Evolutionary conservation across 2,888 invertebrate genomes (phyloP).

Genomic region (Toxonevra muliebris): DNA sequence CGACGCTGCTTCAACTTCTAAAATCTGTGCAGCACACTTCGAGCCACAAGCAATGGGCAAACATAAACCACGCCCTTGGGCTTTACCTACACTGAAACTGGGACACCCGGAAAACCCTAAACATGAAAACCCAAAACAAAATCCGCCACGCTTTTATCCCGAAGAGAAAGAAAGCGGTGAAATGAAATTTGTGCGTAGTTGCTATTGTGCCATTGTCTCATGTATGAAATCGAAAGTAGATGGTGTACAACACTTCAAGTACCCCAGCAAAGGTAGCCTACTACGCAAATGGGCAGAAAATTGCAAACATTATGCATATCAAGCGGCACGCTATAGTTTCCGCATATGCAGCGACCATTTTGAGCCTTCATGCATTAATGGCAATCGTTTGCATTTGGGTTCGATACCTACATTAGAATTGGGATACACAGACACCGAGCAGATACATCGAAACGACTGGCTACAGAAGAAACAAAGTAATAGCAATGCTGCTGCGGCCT

Average conservation of each 20-base stretch:
- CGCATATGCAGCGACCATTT: slow-evolving; percentile 50
- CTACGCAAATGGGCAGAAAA: slow-evolving; percentile 51
- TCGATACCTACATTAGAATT: slow-evolving; percentile 49
- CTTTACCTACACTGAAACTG: slow-evolving; percentile 51
- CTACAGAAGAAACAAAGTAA: not conserved
- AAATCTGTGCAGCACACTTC: slow-evolving; percentile 51
- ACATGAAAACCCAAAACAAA: slow-evolving; percentile 46
- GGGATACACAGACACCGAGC: slow-evolving; percentile 43
- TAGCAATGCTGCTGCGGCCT: not conserved
- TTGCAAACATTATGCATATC: slow-evolving; percentile 51
- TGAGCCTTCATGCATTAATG: slow-evolving; percentile 42
- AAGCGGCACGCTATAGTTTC: slow-evolving; percentile 51
- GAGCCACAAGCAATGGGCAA: slow-evolving; percentile 45
- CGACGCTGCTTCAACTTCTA: slow-evolving; percentile 16
- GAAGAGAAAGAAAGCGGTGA: slow-evolving; percentile 44
- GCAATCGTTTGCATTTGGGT: slow-evolving; percentile 38
- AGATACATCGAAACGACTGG: slow-evolving; percentile 31
- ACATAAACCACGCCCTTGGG: slow-evolving; percentile 49
- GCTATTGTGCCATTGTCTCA: slow-evolving; percentile 49
- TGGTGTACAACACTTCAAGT: slow-evolving; percentile 41
- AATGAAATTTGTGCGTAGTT: slow-evolving; percentile 47
- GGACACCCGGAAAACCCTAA: slow-evolving; percentile 44
- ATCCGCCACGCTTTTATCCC: slow-evolving; percentile 32
- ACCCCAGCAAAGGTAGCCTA: slow-evolving; percentile 46
- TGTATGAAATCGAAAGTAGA: slow-evolving; percentile 48